Evolutionary conservation across 2,888 invertebrate genomes (phyloP).

Genomic region (Pseudeuparius sepicola): DNA sequence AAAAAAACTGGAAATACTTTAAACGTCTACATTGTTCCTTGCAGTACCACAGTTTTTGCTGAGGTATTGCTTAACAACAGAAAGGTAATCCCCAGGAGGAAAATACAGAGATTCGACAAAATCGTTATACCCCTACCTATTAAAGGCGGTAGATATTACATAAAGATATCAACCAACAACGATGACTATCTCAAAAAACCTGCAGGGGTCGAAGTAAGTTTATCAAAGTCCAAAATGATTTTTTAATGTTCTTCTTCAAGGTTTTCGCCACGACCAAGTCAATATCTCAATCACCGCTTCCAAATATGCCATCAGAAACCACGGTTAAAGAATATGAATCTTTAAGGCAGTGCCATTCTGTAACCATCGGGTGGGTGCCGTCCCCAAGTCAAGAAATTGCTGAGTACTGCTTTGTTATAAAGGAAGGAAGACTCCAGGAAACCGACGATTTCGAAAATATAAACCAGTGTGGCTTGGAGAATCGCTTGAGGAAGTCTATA

Average conservation of each 20-base stretch:
- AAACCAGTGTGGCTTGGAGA: constrained; percentile 41
- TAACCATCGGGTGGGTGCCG: constrained; percentile 48
- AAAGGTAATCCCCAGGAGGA: constrained; percentile 33
- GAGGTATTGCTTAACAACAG: constrained; percentile 38
- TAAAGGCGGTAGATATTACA: constrained; percentile 41
- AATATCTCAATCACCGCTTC: constrained; percentile 39
- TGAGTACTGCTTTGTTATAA: constrained; percentile 38
- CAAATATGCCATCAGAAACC: constrained; percentile 44
- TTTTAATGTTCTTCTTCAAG: constrained; percentile 30
- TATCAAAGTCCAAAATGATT: not conserved
- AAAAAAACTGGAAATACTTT: constrained; percentile 26
- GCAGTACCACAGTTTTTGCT: constrained; percentile 44
- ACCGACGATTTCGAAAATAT: constrained; percentile 32
- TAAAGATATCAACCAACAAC: constrained; percentile 43
- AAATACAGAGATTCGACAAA: constrained; percentile 42
- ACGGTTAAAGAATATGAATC: constrained; percentile 44
- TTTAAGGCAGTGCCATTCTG: constrained; percentile 42
- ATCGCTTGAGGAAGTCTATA: constrained; percentile 36
- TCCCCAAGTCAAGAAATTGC: constrained; percentile 32
- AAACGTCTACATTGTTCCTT: constrained; percentile 45
- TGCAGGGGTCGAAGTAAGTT: constrained; percentile 43
- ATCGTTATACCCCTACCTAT: constrained; percentile 35
- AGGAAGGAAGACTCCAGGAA: constrained; percentile 33
- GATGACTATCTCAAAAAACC: constrained; percentile 42
- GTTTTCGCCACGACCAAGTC: constrained; percentile 42